Evolutionary conservation across 2,113 vertebrate genomes (phyloP), one percentile per base, ranked within the genome.

Genomic region (Myotis davidii): DNA sequence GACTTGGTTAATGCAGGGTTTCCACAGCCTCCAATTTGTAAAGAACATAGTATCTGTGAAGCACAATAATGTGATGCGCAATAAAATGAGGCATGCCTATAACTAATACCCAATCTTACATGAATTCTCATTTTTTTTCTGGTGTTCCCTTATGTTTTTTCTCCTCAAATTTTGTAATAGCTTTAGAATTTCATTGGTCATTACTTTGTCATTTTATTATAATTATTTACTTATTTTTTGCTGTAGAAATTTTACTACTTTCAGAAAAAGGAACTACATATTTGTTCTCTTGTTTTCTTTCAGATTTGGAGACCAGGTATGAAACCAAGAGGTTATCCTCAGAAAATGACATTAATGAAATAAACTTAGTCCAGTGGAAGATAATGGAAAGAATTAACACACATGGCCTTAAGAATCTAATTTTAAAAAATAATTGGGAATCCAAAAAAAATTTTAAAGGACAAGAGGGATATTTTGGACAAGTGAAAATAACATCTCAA

Each of bases 321-420:
- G 95, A 97, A 64, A 87, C 89, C 72, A 93, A 89, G 45, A 97
- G 93, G 14, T 91, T 93, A 70, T 61, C 70, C 61, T 94, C 79
- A 87, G 95, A 96, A 94, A 89, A 89, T 61, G 39, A 74, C 23
- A 56, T 93, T 97, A 94, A 88, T 91, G 84, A 94, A 94, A 76
- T 96, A 45, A 94, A 92, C 56, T 91, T 96, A 48, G 67, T 91
- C 37, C 97, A 90, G 12, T 95, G 89, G 94, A 95, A 94, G 42
- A 76, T 97, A 86, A 77, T 97, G 86, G 89, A 94, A 89, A 96
- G 70, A 87, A 95, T 86, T 48, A 92, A 96, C 88, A 91, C 23
- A 23, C 65, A 78, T 91, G 69, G 89, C 78, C 78, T 97, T 90
- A 91, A 81, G 17, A 74, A 54, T 39, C 59, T 97, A 8, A 37